Conservation (phyloP, 2,113 vertebrate species). For the Seriola rivoliana region DNA sequence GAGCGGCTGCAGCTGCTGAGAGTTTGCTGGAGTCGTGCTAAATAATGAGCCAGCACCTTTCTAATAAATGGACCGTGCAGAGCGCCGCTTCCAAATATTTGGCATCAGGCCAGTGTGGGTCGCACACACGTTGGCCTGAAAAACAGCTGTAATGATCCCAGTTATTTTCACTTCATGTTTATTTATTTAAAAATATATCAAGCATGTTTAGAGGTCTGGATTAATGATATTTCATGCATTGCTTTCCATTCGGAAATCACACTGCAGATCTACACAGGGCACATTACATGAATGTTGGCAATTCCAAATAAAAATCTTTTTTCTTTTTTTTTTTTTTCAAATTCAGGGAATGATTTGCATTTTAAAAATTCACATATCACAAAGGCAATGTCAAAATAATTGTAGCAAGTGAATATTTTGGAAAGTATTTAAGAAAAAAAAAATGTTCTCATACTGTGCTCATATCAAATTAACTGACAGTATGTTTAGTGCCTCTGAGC, state of each 20-base stretch:
- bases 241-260: background rate
- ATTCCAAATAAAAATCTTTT: too few species aligned
- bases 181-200: slow-evolving; percentile 6
- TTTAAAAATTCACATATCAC: background rate
- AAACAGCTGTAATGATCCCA: slow-evolving; percentile 2
- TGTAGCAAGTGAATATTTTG: background rate
- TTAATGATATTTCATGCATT: background rate
- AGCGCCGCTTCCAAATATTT: slow-evolving; percentile 33
- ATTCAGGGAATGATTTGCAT: too few species aligned
- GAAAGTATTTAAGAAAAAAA: background rate
- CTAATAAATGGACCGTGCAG: slow-evolving; percentile 59
- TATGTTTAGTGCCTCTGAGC: background rate
- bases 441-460: background rate
- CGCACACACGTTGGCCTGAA: background rate
- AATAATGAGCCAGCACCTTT: slow-evolving; percentile 69
- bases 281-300: background rate
- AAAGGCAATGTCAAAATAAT: background rate
- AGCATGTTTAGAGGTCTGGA: background rate
- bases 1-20: slow-evolving; percentile 60
- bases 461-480: background rate
- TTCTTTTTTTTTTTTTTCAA: too few species aligned
- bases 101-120: slow-evolving; percentile 46
- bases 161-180: background rate
- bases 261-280: background rate
- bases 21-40: slow-evolving; percentile 34